Percentiles rank a stretch among this genome's conserved stretches.
These are phyloP conservation scores for Tauraco hartlaubi DNA, from an alignment of 2,797 vertebrate genomes.

Conservation along the genomic window DNA sequence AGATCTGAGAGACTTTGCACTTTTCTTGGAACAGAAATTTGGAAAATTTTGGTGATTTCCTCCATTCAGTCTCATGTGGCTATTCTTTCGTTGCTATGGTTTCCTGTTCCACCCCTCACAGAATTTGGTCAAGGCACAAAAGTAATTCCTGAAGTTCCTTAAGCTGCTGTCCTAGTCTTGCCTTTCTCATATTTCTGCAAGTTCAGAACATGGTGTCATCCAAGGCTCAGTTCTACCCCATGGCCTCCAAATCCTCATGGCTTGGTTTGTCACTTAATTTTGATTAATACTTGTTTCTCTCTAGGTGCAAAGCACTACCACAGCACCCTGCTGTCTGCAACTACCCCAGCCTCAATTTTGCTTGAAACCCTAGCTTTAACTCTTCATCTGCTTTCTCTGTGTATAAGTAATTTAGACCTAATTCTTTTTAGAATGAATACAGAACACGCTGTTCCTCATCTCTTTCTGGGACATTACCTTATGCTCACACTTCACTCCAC, in stretches of 20 bases:
- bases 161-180: background rate
- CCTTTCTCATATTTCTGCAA: background rate
- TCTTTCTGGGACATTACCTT: background rate
- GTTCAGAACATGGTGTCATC: background rate
- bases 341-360: background rate
- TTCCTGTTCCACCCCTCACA: background rate
- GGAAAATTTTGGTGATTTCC: background rate
- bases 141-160: background rate
- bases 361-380: background rate
- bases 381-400: background rate
- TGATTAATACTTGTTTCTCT: background rate
- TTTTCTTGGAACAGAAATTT: background rate
- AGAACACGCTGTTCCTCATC: background rate
- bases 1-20: background rate
- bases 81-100: background rate
- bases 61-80: background rate
- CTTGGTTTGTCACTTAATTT: background rate
- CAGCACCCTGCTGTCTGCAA: background rate
- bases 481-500: background rate
- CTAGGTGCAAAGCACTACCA: background rate
- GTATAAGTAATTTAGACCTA: background rate
- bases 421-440: background rate
- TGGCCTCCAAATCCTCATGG: rapidly evolving
- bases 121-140: background rate
- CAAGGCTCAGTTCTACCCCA: background rate